Evolutionary conservation across 2,888 invertebrate genomes (phyloP).

Genomic region (Stenolophus ochropezus): DNA sequence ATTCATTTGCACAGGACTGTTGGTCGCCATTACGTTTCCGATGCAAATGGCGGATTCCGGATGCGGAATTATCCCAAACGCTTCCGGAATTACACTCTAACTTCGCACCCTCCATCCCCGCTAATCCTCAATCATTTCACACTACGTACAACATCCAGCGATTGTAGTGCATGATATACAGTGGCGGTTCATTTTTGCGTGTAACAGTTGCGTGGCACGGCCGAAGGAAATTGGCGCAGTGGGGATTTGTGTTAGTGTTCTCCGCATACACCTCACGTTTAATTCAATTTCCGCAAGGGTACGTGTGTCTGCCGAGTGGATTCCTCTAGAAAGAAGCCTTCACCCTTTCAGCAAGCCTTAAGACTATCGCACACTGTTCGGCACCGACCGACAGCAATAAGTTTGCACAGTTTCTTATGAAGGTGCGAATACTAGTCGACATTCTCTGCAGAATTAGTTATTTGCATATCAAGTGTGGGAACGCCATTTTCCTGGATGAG

Average conservation of each 20-base stretch:
- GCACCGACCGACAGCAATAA: too few relatives aligned
- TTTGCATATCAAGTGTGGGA: too few relatives aligned
- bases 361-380: too few relatives aligned
- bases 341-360: too few relatives aligned
- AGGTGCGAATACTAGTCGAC: too few relatives aligned
- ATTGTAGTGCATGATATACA: neutral
- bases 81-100: neutral
- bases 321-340: neutral
- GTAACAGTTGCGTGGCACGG: neutral
- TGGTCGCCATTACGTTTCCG: neutral
- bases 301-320: conserved; percentile 17
- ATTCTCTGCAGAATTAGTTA: too few relatives aligned
- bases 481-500: too few relatives aligned
- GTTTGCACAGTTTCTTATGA: too few relatives aligned
- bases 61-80: neutral
- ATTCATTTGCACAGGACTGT: conserved; percentile 45
- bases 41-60: neutral
- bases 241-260: neutral
- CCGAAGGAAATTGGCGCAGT: neutral
- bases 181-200: neutral
- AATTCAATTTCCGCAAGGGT: conserved; percentile 50
- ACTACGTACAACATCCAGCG: neutral
- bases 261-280: conserved; percentile 34
- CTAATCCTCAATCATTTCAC: too few relatives aligned
- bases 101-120: neutral